Base-by-base conservation (phyloP, 2,888 invertebrate species). In the Pseudococcus longispinus region DNA sequence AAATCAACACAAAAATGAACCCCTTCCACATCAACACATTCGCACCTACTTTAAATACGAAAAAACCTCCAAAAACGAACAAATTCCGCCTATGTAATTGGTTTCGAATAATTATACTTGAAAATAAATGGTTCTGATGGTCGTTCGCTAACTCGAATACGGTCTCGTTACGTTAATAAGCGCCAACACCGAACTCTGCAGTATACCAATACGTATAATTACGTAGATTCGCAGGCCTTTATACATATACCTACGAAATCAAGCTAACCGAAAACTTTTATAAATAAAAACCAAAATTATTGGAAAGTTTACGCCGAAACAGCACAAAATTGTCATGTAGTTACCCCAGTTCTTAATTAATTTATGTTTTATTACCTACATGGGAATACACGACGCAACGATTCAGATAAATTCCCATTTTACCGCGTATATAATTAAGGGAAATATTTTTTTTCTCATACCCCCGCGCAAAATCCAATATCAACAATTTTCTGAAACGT, bases 281-380 rank as follows among this genome's bases (percentile, higher is more conserved):
- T 29, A 29, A 70, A 70, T 70, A 70, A 70, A 70, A 70, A 70
- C 70, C 29, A 29, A 70, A 70, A 70, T 70, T 70, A 70, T 70
- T 70, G 70, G 70, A 70, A 70, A 70, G 15, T 70, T 70, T 70
- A 20, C 29, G 29, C 70, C 18, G 18, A 70, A 70, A 70, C 70
- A 70, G 70, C 70, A 29, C 29, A 70, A 26, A 70, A 70, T 70
- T 70, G 70, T 70, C 70, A 70, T 70, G 29, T 29, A 70, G 26
- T 65, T 65, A 70, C 70, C 70, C 70, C 29, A 70, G 77, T 80
- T 80, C 77, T 80, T 80, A 80, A 80, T 80, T 80, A 80, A 80
- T 80, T 80, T 42, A 42, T 80, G 42, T 80, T 80, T 80, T 80
- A 80, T 80, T 80, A 80, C 77, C 42, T 80, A 42, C 37, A n/a